phyloP scores from a whole-genome alignment of 2,888 invertebrate genomes.

The Dugesia japonica region DNA sequence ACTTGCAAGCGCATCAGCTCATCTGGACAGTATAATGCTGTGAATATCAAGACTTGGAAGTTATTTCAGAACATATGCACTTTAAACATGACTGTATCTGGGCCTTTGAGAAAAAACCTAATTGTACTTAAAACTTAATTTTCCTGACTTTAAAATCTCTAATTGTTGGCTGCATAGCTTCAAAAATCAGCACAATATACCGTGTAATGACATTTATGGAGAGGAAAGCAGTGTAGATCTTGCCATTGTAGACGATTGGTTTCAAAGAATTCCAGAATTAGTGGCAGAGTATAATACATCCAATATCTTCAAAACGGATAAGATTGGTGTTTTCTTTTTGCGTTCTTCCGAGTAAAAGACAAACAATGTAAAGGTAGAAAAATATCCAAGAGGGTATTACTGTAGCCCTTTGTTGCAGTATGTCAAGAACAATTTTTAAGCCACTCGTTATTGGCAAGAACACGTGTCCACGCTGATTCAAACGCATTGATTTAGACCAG shows the following conservation, averaged over 20 bases:
- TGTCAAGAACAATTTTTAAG: background rate
- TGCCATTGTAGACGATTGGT: background rate
- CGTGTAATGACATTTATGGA: background rate
- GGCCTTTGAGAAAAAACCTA: background rate
- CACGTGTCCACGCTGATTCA: background rate
- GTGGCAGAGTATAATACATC: background rate
- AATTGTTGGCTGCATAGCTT: too few relatives aligned
- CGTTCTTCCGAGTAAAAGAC: background rate
- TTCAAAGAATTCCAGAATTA: background rate
- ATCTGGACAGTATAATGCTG: too few relatives aligned
- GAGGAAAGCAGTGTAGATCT: background rate
- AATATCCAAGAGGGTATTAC: background rate
- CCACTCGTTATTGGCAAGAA: background rate
- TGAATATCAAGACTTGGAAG: too few relatives aligned
- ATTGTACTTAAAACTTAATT: background rate
- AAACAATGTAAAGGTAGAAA: background rate
- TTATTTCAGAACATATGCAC: too few relatives aligned
- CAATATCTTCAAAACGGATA: background rate
- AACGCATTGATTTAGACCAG: background rate
- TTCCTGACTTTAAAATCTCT: background rate
- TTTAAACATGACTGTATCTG: too few relatives aligned
- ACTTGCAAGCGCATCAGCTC: too few relatives aligned
- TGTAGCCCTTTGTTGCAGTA: background rate
- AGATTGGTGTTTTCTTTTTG: background rate
- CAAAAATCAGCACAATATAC: background rate